Base-by-base conservation (phyloP, 2,888 invertebrate genomes). In the Oxyteleia sp. region DNA sequence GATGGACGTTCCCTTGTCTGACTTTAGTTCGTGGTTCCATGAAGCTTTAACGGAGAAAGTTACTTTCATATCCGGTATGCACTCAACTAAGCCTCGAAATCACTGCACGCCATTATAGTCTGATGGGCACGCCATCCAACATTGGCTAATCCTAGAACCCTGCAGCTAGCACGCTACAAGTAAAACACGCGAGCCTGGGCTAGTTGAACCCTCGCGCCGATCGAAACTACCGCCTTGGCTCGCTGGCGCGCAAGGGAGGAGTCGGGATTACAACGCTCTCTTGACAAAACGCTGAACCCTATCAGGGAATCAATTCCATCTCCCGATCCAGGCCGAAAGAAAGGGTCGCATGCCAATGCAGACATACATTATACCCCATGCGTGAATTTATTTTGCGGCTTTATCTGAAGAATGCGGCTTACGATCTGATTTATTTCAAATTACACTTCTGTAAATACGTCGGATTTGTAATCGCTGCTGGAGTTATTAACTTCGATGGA, bases 11-110 rank as follows among this genome's bases (percentile, higher is more conserved):
- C 74, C 75, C 80, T 74, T 80, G 78, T 85, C 82, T 72, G 75
- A 82, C 76, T 82, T 76, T 55, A 64, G 79, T 61, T 82, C 59
- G 82, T 72, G 75, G 64, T 72, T 85, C 78, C 64, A 68, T 79
- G 84, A 82, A 81, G 81, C 84, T 84, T 84, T 79, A 84, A 86
- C 88, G 82, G 85, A 86, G 87, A 87, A 89, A 91, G 88, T 89
- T 90, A 88, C 89, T 88, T 90, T 89, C 88, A 89, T 89, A 89
- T 89, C 90, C 88, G 90, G 88, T 85, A 86, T 75, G 88, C 88
- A 86, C 89, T 89, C 85, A 74, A 63, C 83, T 85, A 84, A 86
- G 84, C 84, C 79, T 87, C 80, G 87, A 81, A 90, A 90, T 90
- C 90, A 90, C 89, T 82, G 80, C 86, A 84, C 86, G 86, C 84